Base-by-base conservation (phyloP, 2,888 invertebrate species). In the Drosophila recens region DNA sequence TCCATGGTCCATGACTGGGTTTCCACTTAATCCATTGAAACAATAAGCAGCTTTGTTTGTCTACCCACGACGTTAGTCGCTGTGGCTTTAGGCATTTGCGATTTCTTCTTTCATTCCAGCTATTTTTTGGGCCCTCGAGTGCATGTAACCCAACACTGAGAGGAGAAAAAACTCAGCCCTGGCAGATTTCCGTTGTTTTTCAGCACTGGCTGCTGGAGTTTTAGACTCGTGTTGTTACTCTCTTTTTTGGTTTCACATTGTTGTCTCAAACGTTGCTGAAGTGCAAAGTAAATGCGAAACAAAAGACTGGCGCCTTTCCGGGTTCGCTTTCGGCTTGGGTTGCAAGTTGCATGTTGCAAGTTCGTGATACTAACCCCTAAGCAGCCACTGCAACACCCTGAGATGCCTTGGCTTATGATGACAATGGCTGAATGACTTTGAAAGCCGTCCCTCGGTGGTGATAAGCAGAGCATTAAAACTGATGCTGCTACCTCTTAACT, bases 1-100 rank as follows among this genome's bases (percentile, higher is more conserved):
- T 54, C 34, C 36, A 40, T 64, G 52, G 57, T 61, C 59, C 62
- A 67, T 46, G 46, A 46, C 75, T 70, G 40, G 54, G 54, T 63
- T 69, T 70, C 87, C 56, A 67, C 75, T 88, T 81, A 88, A 90
- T 89, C 90, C 87, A 87, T 89, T 89, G 84, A 89, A 90, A 89
- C 87, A 90, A 90, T 90, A 87, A 87, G 87, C 80, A 72, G 85
- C 86, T 90, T 87, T 87, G 90, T 87, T 83, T 88, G 65, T 73
- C 78, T 69, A 72, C 71, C 68, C 69, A 71, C 67, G 71, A 76
- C 49, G 73, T 68, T 70, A 17, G 54, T 54, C 30, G 42, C 17
- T 49, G 40, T 64, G 57, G 69, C 76, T 63, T 59, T 56, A 30
- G 62, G 67, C 61, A 43, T 42, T 42, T 42, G 56, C 49, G 10